Conservation (phyloP, 2,797 vertebrate genomes). For the Brachyrhaphis roseni region DNA sequence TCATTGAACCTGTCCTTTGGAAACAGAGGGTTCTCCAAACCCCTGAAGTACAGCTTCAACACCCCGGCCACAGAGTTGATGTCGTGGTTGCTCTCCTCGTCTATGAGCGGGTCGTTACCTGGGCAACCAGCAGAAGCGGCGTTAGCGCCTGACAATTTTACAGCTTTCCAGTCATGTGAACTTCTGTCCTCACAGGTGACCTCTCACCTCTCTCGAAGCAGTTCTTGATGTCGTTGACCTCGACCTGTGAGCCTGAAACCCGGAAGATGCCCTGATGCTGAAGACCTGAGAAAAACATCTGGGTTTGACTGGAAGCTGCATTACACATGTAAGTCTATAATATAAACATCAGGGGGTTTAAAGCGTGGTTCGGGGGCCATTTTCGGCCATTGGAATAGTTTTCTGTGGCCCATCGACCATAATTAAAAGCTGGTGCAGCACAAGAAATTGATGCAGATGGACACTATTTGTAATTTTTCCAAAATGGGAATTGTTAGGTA, state of each 20-base stretch:
- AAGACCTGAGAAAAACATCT: conserved; percentile 82
- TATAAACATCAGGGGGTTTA: neutral
- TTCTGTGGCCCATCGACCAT: too few species aligned
- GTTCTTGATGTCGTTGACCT: conserved; percentile 99
- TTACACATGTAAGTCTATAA: neutral
- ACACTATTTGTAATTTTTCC: too few species aligned
- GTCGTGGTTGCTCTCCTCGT: conserved; percentile 98
- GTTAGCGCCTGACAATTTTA: neutral
- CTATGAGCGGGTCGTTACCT: conserved; percentile 97
- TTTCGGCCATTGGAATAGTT: too few species aligned
- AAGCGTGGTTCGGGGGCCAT: too few species aligned
- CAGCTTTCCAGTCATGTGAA: neutral
- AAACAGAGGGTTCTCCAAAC: conserved; percentile 97
- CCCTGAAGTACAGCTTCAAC: conserved; percentile 97
- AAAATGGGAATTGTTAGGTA: neutral
- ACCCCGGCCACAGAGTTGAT: conserved; percentile 99
- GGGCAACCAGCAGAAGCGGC: conserved; percentile 20
- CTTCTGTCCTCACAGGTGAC: neutral
- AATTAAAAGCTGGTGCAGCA: too few species aligned
- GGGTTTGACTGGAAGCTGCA: neutral
- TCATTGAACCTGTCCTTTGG: conserved; percentile 98
- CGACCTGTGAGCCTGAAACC: conserved; percentile 97
- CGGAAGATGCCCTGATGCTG: conserved; percentile 99
- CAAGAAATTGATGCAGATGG: too few species aligned
- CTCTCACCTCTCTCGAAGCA: conserved; percentile 96